phyloP scores from a whole-genome alignment of 2,888 invertebrate species.

The Prosopocoilus inquinatus region DNA sequence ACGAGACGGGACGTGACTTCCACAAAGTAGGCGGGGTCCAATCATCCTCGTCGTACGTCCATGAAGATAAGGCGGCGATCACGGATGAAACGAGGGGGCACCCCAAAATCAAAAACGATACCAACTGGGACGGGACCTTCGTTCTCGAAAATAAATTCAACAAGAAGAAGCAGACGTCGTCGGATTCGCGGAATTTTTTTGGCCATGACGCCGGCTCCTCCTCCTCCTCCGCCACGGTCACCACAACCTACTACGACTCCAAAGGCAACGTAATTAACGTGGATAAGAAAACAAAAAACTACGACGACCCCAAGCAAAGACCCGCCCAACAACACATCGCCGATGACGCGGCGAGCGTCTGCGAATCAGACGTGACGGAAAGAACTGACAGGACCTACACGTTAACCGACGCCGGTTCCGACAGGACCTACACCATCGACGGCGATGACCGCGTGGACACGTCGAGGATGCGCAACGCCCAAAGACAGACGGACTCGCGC shows the following conservation, averaged over 20 bases:
- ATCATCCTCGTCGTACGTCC: slow-evolving; percentile 35
- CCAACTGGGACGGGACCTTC: slow-evolving; percentile 11
- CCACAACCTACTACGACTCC: slow-evolving; percentile 47
- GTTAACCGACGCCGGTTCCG: slow-evolving; percentile 16
- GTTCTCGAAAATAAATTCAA: slow-evolving; percentile 21
- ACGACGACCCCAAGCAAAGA: neutral
- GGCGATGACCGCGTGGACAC: slow-evolving; percentile 39
- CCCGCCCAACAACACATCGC: neutral
- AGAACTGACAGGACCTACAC: slow-evolving; percentile 17
- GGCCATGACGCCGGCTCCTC: slow-evolving; percentile 20
- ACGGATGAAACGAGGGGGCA: slow-evolving; percentile 20
- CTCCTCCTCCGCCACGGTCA: slow-evolving; percentile 39
- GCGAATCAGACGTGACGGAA: neutral
- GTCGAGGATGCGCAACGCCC: slow-evolving; percentile 34
- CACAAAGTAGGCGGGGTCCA: slow-evolving; percentile 46
- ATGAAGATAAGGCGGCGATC: slow-evolving; percentile 6
- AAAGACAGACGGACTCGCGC: slow-evolving; percentile 37
- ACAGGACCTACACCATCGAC: slow-evolving; percentile 24
- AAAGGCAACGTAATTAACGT: slow-evolving; percentile 45
- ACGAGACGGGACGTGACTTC: slow-evolving; percentile 50
- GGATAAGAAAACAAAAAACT: slow-evolving; percentile 20
- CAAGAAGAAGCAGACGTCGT: slow-evolving; percentile 17
- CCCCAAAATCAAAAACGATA: neutral
- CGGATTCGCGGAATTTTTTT: slow-evolving; percentile 24
- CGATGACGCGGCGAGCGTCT: slow-evolving; percentile 4